These are phyloP conservation scores for Rallus limicola DNA, from an alignment of 2,113 vertebrate species.

Conservation along the genomic window DNA sequence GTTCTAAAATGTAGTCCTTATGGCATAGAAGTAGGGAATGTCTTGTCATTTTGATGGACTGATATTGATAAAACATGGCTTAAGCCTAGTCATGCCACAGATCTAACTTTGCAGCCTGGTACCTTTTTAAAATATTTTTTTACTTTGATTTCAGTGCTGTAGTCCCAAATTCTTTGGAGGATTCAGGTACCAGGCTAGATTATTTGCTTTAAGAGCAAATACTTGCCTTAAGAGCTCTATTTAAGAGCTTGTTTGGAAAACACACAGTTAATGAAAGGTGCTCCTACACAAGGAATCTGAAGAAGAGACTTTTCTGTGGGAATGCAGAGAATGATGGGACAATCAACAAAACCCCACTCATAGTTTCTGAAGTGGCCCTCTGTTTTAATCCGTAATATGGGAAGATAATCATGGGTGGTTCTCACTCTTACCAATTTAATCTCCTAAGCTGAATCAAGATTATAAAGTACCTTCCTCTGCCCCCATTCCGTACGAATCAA, in stretches of 20 bases:
- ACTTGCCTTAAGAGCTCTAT: not conserved
- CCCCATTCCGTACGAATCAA: not conserved
- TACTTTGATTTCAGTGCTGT: slow-evolving; percentile 3
- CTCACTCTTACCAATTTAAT: not conserved
- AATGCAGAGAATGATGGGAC: not conserved
- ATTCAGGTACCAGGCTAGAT: not conserved
- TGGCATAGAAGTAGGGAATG: not conserved
- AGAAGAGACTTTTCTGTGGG: not conserved
- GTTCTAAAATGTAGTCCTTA: not conserved
- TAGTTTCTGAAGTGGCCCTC: not conserved
- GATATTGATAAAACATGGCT: slow-evolving; percentile 5
- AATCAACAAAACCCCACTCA: not conserved
- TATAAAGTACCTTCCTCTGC: not conserved
- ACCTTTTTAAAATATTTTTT: slow-evolving; percentile 38
- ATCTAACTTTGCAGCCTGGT: not conserved
- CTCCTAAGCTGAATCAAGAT: not conserved
- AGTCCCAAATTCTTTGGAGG: not conserved
- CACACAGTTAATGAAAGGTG: not conserved
- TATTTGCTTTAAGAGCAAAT: not conserved
- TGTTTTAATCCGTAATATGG: not conserved
- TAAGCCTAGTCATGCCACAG: not conserved
- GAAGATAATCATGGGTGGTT: fast-evolving
- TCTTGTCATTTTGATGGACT: not conserved
- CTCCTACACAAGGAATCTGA: not conserved
- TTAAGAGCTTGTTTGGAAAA: not conserved